Base-by-base conservation (phyloP, 1,140 invertebrate species). In the Delia radicum region DNA sequence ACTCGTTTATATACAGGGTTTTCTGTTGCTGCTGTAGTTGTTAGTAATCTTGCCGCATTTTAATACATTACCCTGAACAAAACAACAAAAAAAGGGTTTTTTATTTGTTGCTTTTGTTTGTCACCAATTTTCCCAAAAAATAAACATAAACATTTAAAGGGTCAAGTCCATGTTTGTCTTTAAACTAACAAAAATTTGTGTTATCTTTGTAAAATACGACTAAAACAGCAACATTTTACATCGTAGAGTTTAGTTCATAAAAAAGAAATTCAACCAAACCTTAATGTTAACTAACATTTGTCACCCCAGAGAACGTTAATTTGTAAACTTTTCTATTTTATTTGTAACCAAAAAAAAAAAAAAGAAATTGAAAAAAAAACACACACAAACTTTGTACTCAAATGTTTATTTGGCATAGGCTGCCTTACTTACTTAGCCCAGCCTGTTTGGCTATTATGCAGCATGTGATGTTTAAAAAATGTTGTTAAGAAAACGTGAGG, bases 281-380 rank as follows among this genome's bases (percentile, higher is more conserved):
- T 67, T 67, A 67, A 67, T 67, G 28, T 29, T 67, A 29, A 29
- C 27, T 67, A 28, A 67, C 63, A 67, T 67, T 67, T 67, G 63
- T 67, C 63, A 67, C 63, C 63, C 63, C 27, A n/a, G 26, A 67
- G 63, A 67, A 8, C 10, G 63, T 67, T 67, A 67, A 67, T 67
- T 67, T 67, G 63, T 67, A 67, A 67, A 67, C 63, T 67, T 67
- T 67, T 67, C 63, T 31, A 67, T 67, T 67, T 67, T 67, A 67
- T 67, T 55, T 55, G 15, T 55, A 21, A 21, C 46, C 18, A 55
- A 24, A 18, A 18, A 15, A 46, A 46, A n/a, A 46, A 46, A 33
- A 10, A 33, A 33, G 42, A 46, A 15, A 13, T 3, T 8, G 42
- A 13, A 46, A 46, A 55, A 55, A 55, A 15, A 15, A 8, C 46